These are phyloP conservation scores for Calephelis virginiensis DNA, from an alignment of 1,140 invertebrate species.

Conservation along the genomic window DNA sequence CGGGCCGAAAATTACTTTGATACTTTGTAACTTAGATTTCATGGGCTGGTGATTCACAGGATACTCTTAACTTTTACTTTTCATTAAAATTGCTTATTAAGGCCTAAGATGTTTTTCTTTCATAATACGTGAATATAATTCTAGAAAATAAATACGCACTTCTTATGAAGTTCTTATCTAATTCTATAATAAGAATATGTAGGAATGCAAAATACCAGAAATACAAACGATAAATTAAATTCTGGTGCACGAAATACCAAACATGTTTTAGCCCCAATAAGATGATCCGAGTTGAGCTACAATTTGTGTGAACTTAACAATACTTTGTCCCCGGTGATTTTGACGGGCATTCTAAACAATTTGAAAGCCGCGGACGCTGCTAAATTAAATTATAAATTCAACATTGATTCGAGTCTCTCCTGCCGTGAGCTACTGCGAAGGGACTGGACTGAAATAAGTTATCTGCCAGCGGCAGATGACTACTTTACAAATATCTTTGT, in stretches of 20 bases:
- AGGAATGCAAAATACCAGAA: no score
- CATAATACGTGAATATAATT: no score
- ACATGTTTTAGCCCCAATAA: background rate
- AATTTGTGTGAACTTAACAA: conserved; percentile 31
- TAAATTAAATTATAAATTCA: conserved; percentile 65
- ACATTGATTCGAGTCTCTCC: conserved; percentile 49
- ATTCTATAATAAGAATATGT: no score
- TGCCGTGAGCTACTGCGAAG: conserved; percentile 47
- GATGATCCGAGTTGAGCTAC: conserved; percentile 10
- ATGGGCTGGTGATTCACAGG: conserved; percentile 19
- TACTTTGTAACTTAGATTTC: conserved; percentile 30
- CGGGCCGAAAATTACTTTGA: conserved; percentile 40
- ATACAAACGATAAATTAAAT: background rate
- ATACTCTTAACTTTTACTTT: background rate
- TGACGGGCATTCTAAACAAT: conserved; percentile 53
- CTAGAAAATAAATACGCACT: no score
- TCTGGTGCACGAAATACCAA: background rate
- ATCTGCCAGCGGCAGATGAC: conserved; percentile 40
- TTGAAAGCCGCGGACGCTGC: conserved; percentile 40
- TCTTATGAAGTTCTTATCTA: no score
- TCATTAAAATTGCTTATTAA: no score
- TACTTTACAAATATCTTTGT: conserved; percentile 31
- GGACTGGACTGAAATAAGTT: conserved; percentile 40
- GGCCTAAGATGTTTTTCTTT: no score
- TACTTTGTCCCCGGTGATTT: conserved; percentile 37